Conservation (phyloP, 2,113 vertebrate species). For the Ctenomys sociabilis region DNA sequence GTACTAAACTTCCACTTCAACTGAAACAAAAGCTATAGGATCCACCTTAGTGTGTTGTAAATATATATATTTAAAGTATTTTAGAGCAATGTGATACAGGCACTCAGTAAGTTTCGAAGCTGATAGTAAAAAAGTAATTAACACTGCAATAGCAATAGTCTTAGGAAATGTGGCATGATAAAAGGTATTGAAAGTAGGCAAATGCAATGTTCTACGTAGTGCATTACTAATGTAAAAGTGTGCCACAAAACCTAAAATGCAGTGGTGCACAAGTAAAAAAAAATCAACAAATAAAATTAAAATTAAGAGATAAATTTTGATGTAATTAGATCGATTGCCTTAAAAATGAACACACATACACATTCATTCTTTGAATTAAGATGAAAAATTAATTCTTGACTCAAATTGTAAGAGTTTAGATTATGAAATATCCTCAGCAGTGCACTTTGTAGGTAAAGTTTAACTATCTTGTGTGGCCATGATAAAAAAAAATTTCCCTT, state of each 20-base stretch:
- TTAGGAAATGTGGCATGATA: not conserved
- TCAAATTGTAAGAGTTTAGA: not conserved
- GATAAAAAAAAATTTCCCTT: not conserved
- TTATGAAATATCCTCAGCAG: not conserved
- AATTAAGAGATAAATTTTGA: not conserved
- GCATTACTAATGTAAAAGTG: not conserved
- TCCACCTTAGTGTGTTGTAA: not conserved
- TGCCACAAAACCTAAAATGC: not conserved
- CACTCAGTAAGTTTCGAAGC: not conserved
- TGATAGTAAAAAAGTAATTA: not conserved
- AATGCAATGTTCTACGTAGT: not conserved
- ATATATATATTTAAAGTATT: no score
- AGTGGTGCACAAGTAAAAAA: not conserved
- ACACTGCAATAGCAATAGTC: not conserved
- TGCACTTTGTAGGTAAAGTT: not conserved
- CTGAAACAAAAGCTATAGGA: not conserved
- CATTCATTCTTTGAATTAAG: not conserved
- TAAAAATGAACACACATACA: not conserved
- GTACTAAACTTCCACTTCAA: not conserved
- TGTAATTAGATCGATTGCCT: not conserved
- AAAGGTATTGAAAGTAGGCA: not conserved
- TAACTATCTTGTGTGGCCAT: not conserved
- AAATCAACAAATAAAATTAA: not conserved
- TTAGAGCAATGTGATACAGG: not conserved
- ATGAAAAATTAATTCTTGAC: slow-evolving; percentile 12